A percentile compares a stretch with the other conserved stretches of the same genome.
Evolutionary conservation across 2,113 vertebrate species (phyloP).

Genomic region (Plecotus auritus): DNA sequence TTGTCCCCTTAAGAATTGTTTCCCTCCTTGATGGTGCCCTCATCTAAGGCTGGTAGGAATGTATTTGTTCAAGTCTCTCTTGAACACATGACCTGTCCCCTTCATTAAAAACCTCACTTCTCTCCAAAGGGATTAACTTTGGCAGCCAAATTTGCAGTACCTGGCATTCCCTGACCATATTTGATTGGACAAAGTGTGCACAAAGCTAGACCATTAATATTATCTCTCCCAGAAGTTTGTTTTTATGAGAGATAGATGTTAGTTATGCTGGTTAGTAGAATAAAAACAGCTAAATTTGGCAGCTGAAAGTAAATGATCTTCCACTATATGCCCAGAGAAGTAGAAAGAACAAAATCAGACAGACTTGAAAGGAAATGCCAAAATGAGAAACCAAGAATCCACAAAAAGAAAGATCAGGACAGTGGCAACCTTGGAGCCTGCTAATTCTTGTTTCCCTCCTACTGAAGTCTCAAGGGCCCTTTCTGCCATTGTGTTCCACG

Average conservation of each 20-base stretch:
- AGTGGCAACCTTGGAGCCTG: neutral
- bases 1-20: neutral
- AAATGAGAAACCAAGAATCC: neutral
- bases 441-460: neutral
- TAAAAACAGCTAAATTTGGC: neutral
- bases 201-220: neutral
- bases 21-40: neutral
- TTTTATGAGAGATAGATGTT: neutral
- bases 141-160: neutral
- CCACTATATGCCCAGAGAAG: neutral
- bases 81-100: neutral
- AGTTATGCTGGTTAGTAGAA: neutral
- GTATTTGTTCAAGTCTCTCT: neutral
- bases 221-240: neutral
- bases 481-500: neutral
- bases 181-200: neutral
- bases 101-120: neutral
- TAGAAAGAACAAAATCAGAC: neutral
- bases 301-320: neutral
- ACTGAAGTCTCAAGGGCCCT: neutral
- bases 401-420: neutral
- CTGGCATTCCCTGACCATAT: neutral
- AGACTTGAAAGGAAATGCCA: neutral
- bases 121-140: neutral
- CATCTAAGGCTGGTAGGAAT: neutral